Base-by-base conservation (phyloP, 2,113 vertebrate species). In the Cavia aperea region DNA sequence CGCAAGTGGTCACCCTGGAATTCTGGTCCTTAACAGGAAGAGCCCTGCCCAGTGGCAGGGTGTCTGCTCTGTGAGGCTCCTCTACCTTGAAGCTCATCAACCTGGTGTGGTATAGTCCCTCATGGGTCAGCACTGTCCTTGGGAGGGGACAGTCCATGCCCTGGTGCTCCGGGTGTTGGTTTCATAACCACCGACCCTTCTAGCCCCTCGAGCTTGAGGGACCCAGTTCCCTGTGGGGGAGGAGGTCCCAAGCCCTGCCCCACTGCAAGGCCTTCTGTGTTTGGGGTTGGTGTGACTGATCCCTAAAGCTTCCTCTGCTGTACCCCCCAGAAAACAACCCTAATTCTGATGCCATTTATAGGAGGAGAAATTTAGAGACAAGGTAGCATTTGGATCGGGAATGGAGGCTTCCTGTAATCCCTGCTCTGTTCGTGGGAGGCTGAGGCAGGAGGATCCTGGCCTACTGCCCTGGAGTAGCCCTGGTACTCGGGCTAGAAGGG, bases 231-330 rank as follows among this genome's bases (percentile, higher is more conserved):
- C 14, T 13, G 21, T 7, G 21, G 51, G n/a, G 29, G 36, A 62
- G 60, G 16, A 1, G 2, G 3, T 7, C 36, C 29, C 6, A 1
- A 9, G 4, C 63, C 31, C 14, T 62, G 31, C 33, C 2, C 11
- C 12, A n/a, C 18, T 46, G 16, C 1, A 14, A 23, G 10, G 5
- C 36, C 29, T 18, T 5, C 33, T 56, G 29, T 49, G 0, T 56
- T 21, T n/a, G 5, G 1, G 36, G n/a, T 16, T 0, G 36, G 12
- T 3, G 19, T 24, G 8, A 3, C 21, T 46, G 31, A 46, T 73
- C 33, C 60, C 62, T 18, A 4, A 21, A 12, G 16, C 9, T 4
- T 4, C 8, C 39, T 12, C 26, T 13, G 9, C 33, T n/a, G 46
- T 33, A 21, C n/a, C 4, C n/a, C 49, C 58, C 1, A 5, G 79